Percentiles rank a stretch among this genome's conserved stretches.
Conservation (phyloP, 2,113 vertebrate genomes). For the Hylia prasina region DNA sequence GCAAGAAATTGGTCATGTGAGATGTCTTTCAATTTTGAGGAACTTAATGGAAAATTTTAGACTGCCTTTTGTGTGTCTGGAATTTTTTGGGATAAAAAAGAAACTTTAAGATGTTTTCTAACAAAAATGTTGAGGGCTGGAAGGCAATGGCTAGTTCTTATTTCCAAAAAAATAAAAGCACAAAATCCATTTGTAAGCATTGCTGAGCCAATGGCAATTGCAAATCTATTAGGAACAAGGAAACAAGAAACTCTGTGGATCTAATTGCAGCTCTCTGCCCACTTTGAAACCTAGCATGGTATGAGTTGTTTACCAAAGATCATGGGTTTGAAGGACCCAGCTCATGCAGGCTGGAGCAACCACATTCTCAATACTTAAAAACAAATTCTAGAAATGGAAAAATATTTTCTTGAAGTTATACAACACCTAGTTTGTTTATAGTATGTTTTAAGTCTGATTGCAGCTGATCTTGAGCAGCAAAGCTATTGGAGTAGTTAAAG, state of each 20-base stretch:
- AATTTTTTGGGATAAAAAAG: not conserved
- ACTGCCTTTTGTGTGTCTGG: not conserved
- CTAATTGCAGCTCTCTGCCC: not conserved
- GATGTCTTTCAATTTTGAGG: not conserved
- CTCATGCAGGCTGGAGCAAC: not conserved
- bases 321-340: not conserved
- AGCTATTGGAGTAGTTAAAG: not conserved
- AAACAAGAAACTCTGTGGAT: not conserved
- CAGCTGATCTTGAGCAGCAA: not conserved
- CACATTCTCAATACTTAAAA: not conserved
- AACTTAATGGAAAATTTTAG: not conserved
- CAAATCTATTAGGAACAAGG: not conserved
- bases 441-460: not conserved
- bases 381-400: not conserved
- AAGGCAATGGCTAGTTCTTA: not conserved
- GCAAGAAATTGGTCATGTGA: not conserved
- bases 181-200: not conserved
- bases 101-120: not conserved
- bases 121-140: not conserved
- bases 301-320: not conserved
- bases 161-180: not conserved
- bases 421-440: not conserved
- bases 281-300: not conserved
- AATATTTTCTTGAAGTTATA: not conserved
- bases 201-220: not conserved